Conservation (phyloP, 2,113 vertebrate species). For the Mionectes macconnelli region DNA sequence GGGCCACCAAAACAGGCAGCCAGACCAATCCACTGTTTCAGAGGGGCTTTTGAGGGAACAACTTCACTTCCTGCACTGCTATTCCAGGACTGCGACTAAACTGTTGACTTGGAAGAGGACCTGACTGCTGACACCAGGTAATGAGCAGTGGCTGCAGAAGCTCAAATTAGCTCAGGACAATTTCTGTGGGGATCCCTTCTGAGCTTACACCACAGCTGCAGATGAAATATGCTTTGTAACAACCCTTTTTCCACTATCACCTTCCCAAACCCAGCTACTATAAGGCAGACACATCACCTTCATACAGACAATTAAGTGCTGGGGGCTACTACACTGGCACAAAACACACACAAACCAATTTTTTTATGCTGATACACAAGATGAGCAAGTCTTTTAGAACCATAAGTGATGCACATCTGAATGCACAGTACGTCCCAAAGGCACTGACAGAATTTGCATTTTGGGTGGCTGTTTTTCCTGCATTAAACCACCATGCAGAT, state of each 20-base stretch:
- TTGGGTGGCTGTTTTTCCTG: neutral
- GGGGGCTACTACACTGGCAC: neutral
- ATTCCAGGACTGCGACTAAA: neutral
- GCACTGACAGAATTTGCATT: neutral
- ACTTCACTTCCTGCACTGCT: neutral
- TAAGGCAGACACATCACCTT: neutral
- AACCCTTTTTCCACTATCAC: neutral
- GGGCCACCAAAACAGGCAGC: neutral
- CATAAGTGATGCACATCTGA: neutral
- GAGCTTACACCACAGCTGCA: neutral
- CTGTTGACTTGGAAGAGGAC: neutral
- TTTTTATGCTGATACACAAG: neutral
- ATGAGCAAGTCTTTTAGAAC: neutral
- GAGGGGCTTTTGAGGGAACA: neutral
- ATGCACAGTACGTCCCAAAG: neutral
- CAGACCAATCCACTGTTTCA: neutral
- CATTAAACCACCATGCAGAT: neutral
- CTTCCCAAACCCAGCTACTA: neutral
- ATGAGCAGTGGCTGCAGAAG: neutral
- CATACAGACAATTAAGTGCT: neutral
- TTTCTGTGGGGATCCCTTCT: neutral
- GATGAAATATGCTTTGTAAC: neutral
- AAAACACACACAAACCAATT: fast-evolving
- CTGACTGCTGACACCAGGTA: neutral
- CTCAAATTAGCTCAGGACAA: neutral